phyloP scores from a whole-genome alignment of 2,888 invertebrate genomes.

The Leptinotarsa peninsularis region DNA sequence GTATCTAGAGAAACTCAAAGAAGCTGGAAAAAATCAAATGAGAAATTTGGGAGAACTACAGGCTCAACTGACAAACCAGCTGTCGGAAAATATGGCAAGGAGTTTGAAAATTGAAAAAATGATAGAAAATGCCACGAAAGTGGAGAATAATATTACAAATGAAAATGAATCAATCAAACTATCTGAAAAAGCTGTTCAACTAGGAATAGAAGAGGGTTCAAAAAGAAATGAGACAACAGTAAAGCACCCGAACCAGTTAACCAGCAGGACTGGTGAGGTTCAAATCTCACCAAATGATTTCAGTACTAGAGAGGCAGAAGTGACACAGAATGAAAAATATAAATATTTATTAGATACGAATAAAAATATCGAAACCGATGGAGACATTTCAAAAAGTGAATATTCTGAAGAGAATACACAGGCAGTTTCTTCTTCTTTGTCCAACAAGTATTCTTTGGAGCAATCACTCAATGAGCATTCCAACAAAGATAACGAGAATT shows the following conservation, averaged over 20 bases:
- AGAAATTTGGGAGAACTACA: not conserved
- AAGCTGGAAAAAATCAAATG: slow-evolving; percentile 18
- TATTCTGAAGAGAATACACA: not conserved
- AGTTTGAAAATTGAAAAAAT: slow-evolving; percentile 11
- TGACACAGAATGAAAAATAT: not conserved
- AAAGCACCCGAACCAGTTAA: not conserved
- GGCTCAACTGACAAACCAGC: slow-evolving; percentile 15
- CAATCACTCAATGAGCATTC: not conserved
- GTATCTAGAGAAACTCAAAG: slow-evolving; percentile 10
- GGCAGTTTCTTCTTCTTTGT: not conserved
- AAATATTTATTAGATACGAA: not conserved
- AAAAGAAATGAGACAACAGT: not conserved
- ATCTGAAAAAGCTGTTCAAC: not conserved
- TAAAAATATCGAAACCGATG: not conserved
- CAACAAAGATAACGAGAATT: not conserved
- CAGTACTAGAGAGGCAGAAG: not conserved
- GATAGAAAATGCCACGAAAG: not conserved
- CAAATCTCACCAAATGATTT: not conserved
- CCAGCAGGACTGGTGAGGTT: not conserved
- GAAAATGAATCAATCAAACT: not conserved
- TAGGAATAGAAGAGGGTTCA: not conserved
- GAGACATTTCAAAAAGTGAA: not conserved
- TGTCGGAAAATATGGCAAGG: slow-evolving; percentile 10
- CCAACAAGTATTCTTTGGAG: not conserved
- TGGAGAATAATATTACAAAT: not conserved